These are phyloP conservation scores for Meiosimyza decipiens DNA, from an alignment of 2,888 invertebrate genomes.

Conservation along the genomic window DNA sequence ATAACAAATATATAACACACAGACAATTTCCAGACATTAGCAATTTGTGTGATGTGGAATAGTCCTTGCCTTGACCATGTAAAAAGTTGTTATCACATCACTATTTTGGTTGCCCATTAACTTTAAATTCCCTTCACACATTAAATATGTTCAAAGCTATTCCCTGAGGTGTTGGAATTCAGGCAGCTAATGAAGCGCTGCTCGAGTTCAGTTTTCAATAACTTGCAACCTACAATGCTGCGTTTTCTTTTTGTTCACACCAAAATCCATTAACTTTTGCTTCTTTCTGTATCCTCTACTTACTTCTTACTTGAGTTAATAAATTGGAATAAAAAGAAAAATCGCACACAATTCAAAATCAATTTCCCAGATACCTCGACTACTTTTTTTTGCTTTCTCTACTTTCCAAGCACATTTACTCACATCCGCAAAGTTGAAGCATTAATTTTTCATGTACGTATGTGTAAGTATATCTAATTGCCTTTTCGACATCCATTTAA, in stretches of 20 bases:
- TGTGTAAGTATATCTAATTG: conserved; percentile 57
- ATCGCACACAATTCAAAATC: conserved; percentile 47
- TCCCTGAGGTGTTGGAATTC: neutral
- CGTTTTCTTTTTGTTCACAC: neutral
- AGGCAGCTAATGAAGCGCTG: conserved; percentile 5
- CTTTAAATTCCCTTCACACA: neutral
- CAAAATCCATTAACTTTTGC: conserved; percentile 8
- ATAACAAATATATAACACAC: too few species aligned
- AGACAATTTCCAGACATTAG: too few species aligned
- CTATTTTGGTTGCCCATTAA: too few species aligned
- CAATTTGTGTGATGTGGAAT: too few species aligned
- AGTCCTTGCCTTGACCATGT: too few species aligned
- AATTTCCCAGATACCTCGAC: conserved; percentile 40
- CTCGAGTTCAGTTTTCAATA: neutral
- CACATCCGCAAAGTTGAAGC: conserved; percentile 30
- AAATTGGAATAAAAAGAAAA: conserved; percentile 46
- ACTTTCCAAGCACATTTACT: conserved; percentile 1
- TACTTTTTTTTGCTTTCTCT: neutral
- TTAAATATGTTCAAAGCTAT: neutral
- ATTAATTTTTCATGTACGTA: conserved; percentile 46
- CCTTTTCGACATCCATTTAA: conserved; percentile 66
- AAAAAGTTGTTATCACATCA: too few species aligned
- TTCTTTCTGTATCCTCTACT: neutral
- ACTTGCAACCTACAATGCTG: neutral
- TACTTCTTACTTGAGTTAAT: conserved; percentile 36